These are phyloP conservation scores for Anneissia japonica DNA, from an alignment of 35 echinoderm and acorn worm species.

Conservation along the genomic window DNA sequence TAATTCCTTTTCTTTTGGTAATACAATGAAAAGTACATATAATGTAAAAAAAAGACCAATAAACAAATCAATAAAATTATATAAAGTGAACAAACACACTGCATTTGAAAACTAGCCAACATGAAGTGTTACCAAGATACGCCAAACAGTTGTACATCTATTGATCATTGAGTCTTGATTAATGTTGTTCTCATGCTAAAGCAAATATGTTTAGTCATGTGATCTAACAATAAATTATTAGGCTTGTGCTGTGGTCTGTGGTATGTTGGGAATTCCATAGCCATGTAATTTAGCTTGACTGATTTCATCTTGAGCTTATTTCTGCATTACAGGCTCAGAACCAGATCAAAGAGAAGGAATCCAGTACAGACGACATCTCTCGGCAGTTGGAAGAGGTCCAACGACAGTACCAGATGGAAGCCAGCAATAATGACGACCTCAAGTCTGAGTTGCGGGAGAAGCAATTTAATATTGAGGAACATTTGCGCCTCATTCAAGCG, in stretches of 20 bases:
- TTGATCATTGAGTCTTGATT: too few relatives aligned
- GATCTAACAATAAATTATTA: too few relatives aligned
- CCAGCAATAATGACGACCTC: slow-evolving; percentile 52
- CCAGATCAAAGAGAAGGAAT: slow-evolving; percentile 42
- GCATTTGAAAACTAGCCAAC: too few relatives aligned
- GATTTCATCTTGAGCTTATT: background rate
- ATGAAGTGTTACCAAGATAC: too few relatives aligned
- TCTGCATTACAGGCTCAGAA: slow-evolving; percentile 48
- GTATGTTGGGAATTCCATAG: background rate
- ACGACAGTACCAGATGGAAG: slow-evolving; percentile 46
- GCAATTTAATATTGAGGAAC: slow-evolving; percentile 62
- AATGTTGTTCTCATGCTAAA: too few relatives aligned
- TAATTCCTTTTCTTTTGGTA: too few relatives aligned
- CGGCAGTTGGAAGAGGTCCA: slow-evolving; percentile 44
- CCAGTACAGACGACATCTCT: slow-evolving; percentile 15
- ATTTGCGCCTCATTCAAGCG: slow-evolving; percentile 41
- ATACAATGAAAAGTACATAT: too few relatives aligned
- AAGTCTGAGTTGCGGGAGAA: slow-evolving; percentile 68
- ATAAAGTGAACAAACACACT: too few relatives aligned
- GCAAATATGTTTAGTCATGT: too few relatives aligned
- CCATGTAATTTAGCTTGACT: background rate
- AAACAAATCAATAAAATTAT: too few relatives aligned
- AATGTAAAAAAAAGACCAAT: too few relatives aligned
- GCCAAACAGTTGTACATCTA: too few relatives aligned
- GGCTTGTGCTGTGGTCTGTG: background rate